Conservation (phyloP, 2,797 vertebrate species). For the Gallinago stenura region DNA sequence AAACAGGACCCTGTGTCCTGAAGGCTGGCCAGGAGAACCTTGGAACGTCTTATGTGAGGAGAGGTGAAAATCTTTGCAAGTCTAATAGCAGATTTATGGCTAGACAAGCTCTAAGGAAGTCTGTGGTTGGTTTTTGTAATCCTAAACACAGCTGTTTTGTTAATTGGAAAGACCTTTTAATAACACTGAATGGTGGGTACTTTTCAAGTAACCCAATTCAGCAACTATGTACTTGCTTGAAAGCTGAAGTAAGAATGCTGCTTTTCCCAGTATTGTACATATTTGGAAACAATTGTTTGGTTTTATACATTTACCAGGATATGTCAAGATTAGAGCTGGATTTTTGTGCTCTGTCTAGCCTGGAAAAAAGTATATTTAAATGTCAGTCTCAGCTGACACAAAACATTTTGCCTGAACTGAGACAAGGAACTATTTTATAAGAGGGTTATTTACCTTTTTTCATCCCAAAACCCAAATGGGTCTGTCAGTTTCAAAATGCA, state of each 20-base stretch:
- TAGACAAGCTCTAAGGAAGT: conserved; percentile 58
- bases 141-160: conserved; percentile 66
- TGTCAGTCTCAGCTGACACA: conserved; percentile 41
- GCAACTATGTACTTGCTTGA: conserved; percentile 28
- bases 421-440: conserved; percentile 44
- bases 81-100: conserved; percentile 64
- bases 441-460: conserved; percentile 44
- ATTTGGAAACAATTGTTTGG: conserved; percentile 29
- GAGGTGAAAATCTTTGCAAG: conserved; percentile 62
- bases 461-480: background rate
- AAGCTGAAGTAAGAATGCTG: conserved; percentile 23
- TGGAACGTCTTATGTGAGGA: conserved; percentile 35
- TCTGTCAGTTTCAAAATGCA: conserved; percentile 62
- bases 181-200: conserved; percentile 22
- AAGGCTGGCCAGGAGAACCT: conserved; percentile 52
- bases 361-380: conserved; percentile 59
- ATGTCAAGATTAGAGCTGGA: conserved; percentile 33
- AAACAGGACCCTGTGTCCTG: conserved; percentile 10
- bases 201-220: conserved; percentile 57
- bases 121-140: conserved; percentile 56
- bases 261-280: background rate
- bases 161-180: conserved; percentile 50
- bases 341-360: conserved; percentile 39
- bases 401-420: conserved; percentile 57
- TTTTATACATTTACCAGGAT: conserved; percentile 43